Percentiles rank a stretch among this genome's conserved stretches.
Conservation (phyloP, 2,888 invertebrate genomes). For the Tenthredo livida region DNA sequence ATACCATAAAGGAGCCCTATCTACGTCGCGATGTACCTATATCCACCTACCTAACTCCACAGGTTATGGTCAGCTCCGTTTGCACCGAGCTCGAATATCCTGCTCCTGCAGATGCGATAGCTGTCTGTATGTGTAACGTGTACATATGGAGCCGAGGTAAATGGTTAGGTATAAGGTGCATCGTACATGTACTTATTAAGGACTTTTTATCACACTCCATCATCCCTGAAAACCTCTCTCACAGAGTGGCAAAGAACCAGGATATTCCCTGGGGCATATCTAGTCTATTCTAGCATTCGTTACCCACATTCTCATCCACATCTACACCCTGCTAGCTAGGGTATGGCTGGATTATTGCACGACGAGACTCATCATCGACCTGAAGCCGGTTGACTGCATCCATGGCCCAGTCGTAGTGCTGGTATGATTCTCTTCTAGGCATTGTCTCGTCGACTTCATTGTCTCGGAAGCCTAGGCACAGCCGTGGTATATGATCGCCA, state of each 20-base stretch:
- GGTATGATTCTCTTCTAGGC: conserved; percentile 33
- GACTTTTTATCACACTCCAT: conserved; percentile 26
- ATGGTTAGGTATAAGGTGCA: conserved; percentile 8
- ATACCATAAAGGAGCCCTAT: conserved; percentile 25
- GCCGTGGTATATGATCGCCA: conserved; percentile 16
- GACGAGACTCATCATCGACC: conserved; percentile 49
- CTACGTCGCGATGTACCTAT: background rate
- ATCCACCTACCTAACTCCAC: background rate
- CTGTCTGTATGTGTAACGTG: background rate
- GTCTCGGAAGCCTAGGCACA: conserved; percentile 26
- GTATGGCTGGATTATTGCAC: conserved; percentile 21
- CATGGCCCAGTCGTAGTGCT: conserved; percentile 29
- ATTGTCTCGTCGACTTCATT: conserved; percentile 45
- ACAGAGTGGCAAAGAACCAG: background rate
- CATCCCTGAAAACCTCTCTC: background rate
- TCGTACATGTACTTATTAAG: background rate
- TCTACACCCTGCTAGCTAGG: background rate
- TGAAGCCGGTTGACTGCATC: conserved; percentile 45
- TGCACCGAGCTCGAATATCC: conserved; percentile 14
- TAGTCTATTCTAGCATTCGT: background rate
- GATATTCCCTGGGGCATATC: conserved; percentile 19
- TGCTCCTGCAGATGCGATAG: background rate
- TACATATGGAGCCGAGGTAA: background rate
- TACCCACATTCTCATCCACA: no score
- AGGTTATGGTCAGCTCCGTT: conserved; percentile 14